Evolutionary conservation across 2,888 invertebrate genomes (phyloP).

Genomic region (Linhomoeus sp.): DNA sequence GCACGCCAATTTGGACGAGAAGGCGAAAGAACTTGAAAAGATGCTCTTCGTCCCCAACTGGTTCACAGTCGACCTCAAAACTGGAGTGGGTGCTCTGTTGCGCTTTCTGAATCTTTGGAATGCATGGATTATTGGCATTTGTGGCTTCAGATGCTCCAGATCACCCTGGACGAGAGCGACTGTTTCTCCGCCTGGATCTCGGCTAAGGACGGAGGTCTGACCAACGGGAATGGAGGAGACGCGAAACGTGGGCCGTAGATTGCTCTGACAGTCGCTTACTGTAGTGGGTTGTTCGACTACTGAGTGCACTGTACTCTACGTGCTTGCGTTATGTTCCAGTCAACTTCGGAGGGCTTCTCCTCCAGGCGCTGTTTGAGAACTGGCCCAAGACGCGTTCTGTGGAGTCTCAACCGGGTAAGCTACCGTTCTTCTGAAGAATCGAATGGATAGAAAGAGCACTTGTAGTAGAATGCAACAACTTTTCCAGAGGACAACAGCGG

Average conservation of each 20-base stretch:
- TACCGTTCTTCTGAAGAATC: neutral
- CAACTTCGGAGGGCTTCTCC: slow-evolving; percentile 75
- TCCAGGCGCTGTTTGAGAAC: slow-evolving; percentile 81
- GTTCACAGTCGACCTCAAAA: slow-evolving; percentile 97
- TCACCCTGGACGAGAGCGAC: slow-evolving; percentile 92
- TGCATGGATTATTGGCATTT: neutral
- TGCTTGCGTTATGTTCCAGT: slow-evolving; percentile 36
- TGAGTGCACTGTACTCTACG: neutral
- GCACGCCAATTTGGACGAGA: slow-evolving; percentile 70
- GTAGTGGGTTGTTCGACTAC: neutral
- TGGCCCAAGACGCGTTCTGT: slow-evolving; percentile 43
- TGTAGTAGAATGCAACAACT: neutral
- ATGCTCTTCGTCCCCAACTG: slow-evolving; percentile 92
- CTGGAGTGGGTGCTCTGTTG: slow-evolving; percentile 58
- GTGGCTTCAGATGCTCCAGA: slow-evolving; percentile 60
- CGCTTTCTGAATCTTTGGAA: neutral
- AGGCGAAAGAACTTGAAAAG: slow-evolving; percentile 64
- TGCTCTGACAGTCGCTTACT: neutral
- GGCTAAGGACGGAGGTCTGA: slow-evolving; percentile 74
- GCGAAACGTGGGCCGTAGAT: neutral
- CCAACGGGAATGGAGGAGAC: neutral
- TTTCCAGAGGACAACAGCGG: slow-evolving; percentile 10
- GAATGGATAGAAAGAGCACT: neutral
- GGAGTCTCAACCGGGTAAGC: slow-evolving; percentile 6
- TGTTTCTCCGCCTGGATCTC: slow-evolving; percentile 98